Base-by-base conservation (phyloP, 2,113 vertebrate genomes). In the Sapayoa aenigma region DNA sequence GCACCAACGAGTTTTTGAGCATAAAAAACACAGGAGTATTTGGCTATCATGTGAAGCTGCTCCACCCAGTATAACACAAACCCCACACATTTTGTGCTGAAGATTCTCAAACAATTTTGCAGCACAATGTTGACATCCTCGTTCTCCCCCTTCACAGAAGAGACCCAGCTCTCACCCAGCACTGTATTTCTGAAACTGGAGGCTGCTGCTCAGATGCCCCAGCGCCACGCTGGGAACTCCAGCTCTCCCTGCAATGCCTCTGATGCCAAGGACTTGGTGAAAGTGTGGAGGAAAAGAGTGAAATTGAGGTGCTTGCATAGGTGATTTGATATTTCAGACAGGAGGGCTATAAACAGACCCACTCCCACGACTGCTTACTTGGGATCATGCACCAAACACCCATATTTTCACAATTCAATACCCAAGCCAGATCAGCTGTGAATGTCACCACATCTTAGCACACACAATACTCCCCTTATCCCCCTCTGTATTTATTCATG, bases 391-490 rank as follows among this genome's bases (percentile, higher is more conserved):
- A 46, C 52, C 68, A 67, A 30, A 3, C 41, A 24, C 14, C 12
- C 21, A 19, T 8, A 35, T 33, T 75, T 39, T 42, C 60, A 35
- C 25, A 69, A 10, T 14, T 30, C 76, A 42, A 6, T 19, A 7
- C 27, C 20, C 4, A 0, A 24, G 21, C 25, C 0, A 0, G 14
- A 14, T 27, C 47, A 42, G 56, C 46, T 31, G 11, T 5, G 50
- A 42, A 47, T 11, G 30, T 66, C n/a, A 27, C n/a, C 2, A 0
- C 10, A 31, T 14, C 80, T 60, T 4, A 18, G 23, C 37, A 77
- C 46, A 66, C 11, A 22, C 25, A 55, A 4, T 22, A 11, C 1
- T 15, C 9, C 20, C 62, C 77, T 63, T 11, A 12, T 11, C 21
- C 27, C 31, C 4, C n/a, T 42, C 52, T 46, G 12, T 15, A 5